phyloP scores from a whole-genome alignment of 2,797 vertebrate genomes.

The Prunella strophiata region DNA sequence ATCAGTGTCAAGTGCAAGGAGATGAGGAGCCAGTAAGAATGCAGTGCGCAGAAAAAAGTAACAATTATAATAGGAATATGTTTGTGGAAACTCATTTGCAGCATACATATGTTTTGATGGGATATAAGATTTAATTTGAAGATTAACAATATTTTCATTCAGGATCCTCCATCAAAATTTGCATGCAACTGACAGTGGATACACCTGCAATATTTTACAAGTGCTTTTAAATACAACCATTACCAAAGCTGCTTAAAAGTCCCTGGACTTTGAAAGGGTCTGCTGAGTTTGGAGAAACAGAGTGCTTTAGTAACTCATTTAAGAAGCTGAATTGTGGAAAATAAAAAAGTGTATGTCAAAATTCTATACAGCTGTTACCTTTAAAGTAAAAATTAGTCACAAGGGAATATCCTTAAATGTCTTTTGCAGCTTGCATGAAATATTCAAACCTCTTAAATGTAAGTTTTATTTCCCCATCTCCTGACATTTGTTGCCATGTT shows the following conservation, averaged over 20 bases:
- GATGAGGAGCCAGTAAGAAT: neutral
- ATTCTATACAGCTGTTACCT: constrained; percentile 30
- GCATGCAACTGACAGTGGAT: neutral
- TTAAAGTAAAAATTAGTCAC: constrained; percentile 41
- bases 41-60: neutral
- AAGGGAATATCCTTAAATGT: constrained; percentile 40
- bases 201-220: constrained; percentile 44
- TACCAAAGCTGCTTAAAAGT: neutral
- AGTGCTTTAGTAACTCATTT: constrained; percentile 19
- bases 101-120: neutral
- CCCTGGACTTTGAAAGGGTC: neutral
- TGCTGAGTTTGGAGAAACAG: neutral
- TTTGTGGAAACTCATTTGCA: neutral
- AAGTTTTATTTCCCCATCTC: constrained; percentile 15
- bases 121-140: neutral
- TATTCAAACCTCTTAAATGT: constrained; percentile 16
- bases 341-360: neutral
- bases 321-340: neutral
- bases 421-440: constrained; percentile 25
- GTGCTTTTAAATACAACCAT: constrained; percentile 19
- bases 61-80: neutral
- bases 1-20: neutral
- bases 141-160: neutral
- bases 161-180: neutral
- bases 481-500: constrained; percentile 9